Percentiles rank a stretch among this genome's conserved stretches.
These are phyloP conservation scores for Cyaniris semiargus DNA, from an alignment of 2,888 invertebrate species.

Conservation along the genomic window DNA sequence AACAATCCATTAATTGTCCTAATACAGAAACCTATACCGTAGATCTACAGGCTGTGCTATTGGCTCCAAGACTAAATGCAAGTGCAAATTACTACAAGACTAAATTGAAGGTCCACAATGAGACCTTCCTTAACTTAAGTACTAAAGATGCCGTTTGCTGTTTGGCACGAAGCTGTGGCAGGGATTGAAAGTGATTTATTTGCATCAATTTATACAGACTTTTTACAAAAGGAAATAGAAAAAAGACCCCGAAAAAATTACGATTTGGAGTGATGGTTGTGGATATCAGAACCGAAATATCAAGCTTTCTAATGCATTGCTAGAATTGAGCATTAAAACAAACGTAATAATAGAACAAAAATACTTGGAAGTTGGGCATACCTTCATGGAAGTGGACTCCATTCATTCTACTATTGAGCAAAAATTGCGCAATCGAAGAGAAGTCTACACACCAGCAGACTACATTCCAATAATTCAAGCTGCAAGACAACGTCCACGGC, in stretches of 20 bases:
- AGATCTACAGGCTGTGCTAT: conserved; percentile 27
- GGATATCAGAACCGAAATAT: background rate
- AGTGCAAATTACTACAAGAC: conserved; percentile 31
- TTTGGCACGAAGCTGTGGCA: conserved; percentile 32
- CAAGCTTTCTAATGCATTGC: background rate
- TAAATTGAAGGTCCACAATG: conserved; percentile 31
- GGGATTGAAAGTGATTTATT: conserved; percentile 29
- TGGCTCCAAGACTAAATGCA: conserved; percentile 30
- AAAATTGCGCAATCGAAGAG: background rate
- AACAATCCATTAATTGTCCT: conserved; percentile 29
- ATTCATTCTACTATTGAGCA: background rate
- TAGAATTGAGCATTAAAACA: background rate
- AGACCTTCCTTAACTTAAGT: conserved; percentile 26
- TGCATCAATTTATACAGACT: conserved; percentile 31
- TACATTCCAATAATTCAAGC: background rate
- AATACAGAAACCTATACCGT: conserved; percentile 26
- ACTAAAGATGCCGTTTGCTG: conserved; percentile 26
- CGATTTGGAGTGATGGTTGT: conserved; percentile 28
- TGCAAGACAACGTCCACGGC: background rate
- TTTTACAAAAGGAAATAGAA: conserved; percentile 30
- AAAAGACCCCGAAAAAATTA: conserved; percentile 29
- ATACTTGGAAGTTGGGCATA: background rate
- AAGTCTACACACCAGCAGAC: background rate
- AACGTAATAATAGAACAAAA: conserved; percentile 1
- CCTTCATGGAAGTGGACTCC: background rate